These are phyloP conservation scores for Notechis scutatus DNA, from an alignment of 2,113 vertebrate species.

Conservation along the genomic window DNA sequence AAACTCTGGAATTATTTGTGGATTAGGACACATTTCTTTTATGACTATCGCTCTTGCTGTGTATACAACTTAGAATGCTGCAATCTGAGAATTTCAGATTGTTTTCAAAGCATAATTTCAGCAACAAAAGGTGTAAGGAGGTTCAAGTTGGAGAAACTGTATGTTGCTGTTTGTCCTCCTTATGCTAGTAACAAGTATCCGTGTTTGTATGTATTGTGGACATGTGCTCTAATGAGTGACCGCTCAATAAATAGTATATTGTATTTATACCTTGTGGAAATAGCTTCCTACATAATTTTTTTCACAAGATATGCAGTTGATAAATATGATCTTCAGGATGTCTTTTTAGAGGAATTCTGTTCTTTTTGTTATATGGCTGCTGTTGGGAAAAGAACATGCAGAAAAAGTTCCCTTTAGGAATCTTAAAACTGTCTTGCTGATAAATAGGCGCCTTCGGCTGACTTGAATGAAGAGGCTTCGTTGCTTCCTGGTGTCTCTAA, in stretches of 20 bases:
- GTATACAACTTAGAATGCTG: background rate
- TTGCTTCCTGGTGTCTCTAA: background rate
- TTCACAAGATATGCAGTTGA: background rate
- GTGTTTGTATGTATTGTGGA: background rate
- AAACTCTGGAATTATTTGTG: background rate
- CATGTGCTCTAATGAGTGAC: background rate
- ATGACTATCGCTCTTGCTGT: background rate
- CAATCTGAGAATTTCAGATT: background rate
- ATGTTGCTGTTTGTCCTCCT: background rate
- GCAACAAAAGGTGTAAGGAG: background rate
- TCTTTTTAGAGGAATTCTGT: background rate
- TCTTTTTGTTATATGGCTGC: background rate
- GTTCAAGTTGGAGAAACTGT: background rate
- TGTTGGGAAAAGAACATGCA: background rate
- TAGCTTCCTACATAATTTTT: background rate
- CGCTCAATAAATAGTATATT: background rate
- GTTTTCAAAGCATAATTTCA: background rate
- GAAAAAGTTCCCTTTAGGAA: background rate
- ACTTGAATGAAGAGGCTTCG: background rate
- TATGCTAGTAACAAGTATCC: background rate
- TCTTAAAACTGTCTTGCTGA: background rate
- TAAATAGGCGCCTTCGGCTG: background rate
- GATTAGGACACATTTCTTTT: background rate
- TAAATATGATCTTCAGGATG: background rate
- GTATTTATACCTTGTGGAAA: background rate